Evolutionary conservation across 1,140 invertebrate genomes (phyloP).

Genomic region (Diachasmimorpha longicaudata): DNA sequence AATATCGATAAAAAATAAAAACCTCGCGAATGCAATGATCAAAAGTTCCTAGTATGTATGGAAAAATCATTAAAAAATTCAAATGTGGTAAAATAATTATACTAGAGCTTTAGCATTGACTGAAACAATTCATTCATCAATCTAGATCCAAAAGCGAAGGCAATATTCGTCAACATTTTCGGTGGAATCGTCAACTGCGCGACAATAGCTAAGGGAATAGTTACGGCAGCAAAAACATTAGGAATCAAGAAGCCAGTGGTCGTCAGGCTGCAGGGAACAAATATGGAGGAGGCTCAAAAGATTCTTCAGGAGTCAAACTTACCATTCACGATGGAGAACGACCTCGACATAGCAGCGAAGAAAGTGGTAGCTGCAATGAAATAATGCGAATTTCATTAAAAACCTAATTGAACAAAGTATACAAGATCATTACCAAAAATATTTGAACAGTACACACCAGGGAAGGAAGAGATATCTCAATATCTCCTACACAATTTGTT

Average conservation of each 20-base stretch:
- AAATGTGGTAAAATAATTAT: background rate
- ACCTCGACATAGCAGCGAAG: slow-evolving; percentile 91
- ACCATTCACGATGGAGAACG: slow-evolving; percentile 78
- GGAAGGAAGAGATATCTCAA: background rate
- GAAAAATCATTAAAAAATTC: background rate
- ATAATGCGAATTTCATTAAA: slow-evolving; percentile 31
- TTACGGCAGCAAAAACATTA: slow-evolving; percentile 83
- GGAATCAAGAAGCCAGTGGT: slow-evolving; percentile 87
- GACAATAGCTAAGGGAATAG: slow-evolving; percentile 94
- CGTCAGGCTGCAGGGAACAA: slow-evolving; percentile 86
- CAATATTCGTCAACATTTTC: slow-evolving; percentile 98
- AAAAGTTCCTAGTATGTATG: background rate
- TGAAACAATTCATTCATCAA: slow-evolving; percentile 34
- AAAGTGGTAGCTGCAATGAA: slow-evolving; percentile 77
- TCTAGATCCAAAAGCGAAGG: slow-evolving; percentile 87
- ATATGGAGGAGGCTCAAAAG: slow-evolving; percentile 71
- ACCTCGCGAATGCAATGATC: background rate
- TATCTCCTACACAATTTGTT: background rate
- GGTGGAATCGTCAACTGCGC: slow-evolving; percentile 99
- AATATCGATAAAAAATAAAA: too few relatives aligned
- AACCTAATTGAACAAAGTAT: background rate
- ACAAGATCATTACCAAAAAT: background rate
- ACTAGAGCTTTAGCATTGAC: background rate
- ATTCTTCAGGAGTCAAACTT: slow-evolving; percentile 84
- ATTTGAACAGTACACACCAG: background rate